Percentiles rank a stretch among this genome's conserved stretches.
phyloP scores from a whole-genome alignment of 2,797 vertebrate genomes.

The Argentina silus region DNA sequence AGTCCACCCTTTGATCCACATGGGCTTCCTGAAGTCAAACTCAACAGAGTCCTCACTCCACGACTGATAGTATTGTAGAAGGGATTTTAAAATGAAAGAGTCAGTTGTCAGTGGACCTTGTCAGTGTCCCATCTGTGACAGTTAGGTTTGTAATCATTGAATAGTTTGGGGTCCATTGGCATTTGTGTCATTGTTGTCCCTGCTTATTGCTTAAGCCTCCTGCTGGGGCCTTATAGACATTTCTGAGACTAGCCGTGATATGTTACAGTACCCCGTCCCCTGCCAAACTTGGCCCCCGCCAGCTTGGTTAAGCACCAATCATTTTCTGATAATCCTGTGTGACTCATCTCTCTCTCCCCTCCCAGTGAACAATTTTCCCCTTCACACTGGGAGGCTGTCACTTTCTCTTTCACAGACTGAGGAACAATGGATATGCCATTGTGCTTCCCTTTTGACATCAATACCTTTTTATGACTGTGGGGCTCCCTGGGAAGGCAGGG shows the following conservation, averaged over 20 bases:
- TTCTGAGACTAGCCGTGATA: background rate
- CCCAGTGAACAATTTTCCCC: background rate
- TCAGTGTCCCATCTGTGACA: background rate
- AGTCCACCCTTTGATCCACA: slow-evolving; percentile 49
- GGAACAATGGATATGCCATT: slow-evolving; percentile 43
- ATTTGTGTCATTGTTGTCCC: background rate
- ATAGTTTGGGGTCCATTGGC: background rate
- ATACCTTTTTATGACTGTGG: slow-evolving; percentile 32
- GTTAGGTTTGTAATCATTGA: background rate
- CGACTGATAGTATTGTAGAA: slow-evolving; percentile 3
- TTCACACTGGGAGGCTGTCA: background rate
- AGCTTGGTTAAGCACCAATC: slow-evolving; percentile 45
- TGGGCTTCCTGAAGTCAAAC: slow-evolving; percentile 43
- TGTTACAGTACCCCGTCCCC: slow-evolving; percentile 15
- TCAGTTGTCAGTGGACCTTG: background rate
- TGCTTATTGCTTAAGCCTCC: background rate
- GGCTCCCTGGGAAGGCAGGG: background rate
- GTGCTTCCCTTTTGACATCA: slow-evolving; percentile 60
- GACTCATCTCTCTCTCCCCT: slow-evolving; percentile 38
- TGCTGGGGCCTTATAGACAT: background rate
- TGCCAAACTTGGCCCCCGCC: background rate
- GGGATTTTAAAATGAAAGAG: background rate
- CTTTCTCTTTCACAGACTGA: slow-evolving; percentile 9
- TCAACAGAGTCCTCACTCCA: slow-evolving; percentile 24
- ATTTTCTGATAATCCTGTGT: slow-evolving; percentile 46